Evolutionary conservation across 1,140 invertebrate genomes (phyloP).

Genomic region (Drosophila bifasciata): DNA sequence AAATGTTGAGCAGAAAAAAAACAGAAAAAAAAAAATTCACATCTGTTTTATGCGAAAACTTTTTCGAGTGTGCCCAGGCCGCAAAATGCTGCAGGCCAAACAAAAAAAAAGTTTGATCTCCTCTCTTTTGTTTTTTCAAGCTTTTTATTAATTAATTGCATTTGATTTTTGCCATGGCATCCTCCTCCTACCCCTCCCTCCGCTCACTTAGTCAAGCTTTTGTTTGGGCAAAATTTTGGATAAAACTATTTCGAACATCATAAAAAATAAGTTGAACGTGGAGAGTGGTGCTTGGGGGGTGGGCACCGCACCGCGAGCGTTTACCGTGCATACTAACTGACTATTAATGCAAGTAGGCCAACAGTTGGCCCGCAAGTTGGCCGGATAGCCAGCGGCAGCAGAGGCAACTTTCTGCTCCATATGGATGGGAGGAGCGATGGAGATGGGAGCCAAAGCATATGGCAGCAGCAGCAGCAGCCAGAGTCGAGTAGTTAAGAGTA

Average conservation of each 20-base stretch:
- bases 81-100: neutral
- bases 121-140: conserved; percentile 22
- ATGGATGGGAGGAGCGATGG: too few relatives aligned
- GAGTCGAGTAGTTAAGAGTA: neutral
- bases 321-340: conserved; percentile 72
- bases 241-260: conserved; percentile 54
- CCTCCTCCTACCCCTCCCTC: too few relatives aligned
- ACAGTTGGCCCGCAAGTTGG: conserved; percentile 4
- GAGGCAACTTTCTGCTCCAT: conserved; percentile 40
- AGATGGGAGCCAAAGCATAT: conserved; percentile 8
- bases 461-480: conserved; percentile 19
- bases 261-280: conserved; percentile 51
- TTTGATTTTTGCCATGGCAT: conserved; percentile 43
- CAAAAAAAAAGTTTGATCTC: conserved; percentile 23
- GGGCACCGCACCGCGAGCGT: conserved; percentile 47
- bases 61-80: conserved; percentile 2
- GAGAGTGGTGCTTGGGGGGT: neutral
- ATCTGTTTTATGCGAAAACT: conserved; percentile 41
- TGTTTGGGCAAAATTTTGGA: conserved; percentile 1
- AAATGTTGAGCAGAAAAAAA: conserved; percentile 2
- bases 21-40: too few relatives aligned
- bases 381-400: conserved; percentile 18
- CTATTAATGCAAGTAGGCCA: conserved; percentile 58
- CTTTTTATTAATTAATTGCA: conserved; percentile 65
- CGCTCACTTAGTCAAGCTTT: too few relatives aligned